Evolutionary conservation across 2,113 vertebrate species (phyloP).

Genomic region (Pachyramphus minor): DNA sequence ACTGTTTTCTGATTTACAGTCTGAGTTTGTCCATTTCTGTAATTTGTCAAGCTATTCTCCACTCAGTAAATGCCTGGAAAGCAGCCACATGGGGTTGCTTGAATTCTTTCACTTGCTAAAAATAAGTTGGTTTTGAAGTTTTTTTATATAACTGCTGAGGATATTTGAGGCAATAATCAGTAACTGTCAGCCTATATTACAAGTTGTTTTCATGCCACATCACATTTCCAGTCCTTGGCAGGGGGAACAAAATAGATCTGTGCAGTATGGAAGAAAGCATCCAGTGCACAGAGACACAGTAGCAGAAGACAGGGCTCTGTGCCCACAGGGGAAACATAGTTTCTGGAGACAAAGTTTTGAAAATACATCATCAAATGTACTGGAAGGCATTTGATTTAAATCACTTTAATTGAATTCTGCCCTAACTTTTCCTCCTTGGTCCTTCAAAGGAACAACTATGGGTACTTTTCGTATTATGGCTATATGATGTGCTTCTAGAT

Average conservation of each 20-base stretch:
- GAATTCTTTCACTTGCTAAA: slow-evolving; percentile 47
- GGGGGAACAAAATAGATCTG: background rate
- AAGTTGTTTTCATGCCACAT: background rate
- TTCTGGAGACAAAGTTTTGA: background rate
- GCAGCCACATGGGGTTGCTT: slow-evolving; percentile 4
- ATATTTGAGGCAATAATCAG: slow-evolving; percentile 16
- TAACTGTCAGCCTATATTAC: slow-evolving; percentile 3
- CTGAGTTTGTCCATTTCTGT: slow-evolving; percentile 15
- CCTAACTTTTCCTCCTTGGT: background rate
- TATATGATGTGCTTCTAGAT: background rate
- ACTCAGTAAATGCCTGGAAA: background rate
- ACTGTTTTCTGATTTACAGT: background rate
- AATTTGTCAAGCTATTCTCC: slow-evolving; percentile 17
- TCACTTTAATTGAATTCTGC: background rate
- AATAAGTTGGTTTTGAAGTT: slow-evolving; percentile 39
- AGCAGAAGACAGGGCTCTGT: background rate
- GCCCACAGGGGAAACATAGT: background rate
- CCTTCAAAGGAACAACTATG: background rate
- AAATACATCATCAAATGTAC: background rate
- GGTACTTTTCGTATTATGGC: background rate
- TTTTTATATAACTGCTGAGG: background rate
- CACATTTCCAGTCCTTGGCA: background rate
- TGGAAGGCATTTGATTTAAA: background rate
- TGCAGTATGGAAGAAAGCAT: background rate
- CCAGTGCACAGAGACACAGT: background rate